phyloP scores from a whole-genome alignment of 2,113 vertebrate genomes.

The Pygoscelis adeliae region DNA sequence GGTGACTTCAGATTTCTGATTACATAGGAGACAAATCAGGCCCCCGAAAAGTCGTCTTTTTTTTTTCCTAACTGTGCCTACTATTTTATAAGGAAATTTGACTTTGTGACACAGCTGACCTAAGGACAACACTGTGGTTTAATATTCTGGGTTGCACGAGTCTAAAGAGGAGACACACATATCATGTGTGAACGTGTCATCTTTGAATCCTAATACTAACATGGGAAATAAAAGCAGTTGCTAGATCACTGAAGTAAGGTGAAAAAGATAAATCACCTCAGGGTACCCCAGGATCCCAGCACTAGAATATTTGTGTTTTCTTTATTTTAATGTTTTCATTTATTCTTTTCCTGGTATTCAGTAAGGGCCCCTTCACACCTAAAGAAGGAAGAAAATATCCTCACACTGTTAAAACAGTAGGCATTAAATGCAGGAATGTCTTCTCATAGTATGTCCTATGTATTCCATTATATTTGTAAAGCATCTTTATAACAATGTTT shows the following conservation, averaged over 20 bases:
- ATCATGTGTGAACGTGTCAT: not conserved
- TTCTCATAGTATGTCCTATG: not conserved
- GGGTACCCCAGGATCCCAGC: not conserved
- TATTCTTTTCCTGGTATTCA: conserved; percentile 41
- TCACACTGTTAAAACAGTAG: not conserved
- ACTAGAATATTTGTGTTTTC: conserved; percentile 42
- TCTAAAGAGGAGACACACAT: not conserved
- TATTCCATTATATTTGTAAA: not conserved
- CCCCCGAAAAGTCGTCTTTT: not conserved
- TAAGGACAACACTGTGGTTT: not conserved
- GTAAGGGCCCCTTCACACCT: conserved; percentile 10
- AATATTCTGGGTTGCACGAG: not conserved
- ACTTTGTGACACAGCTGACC: not conserved
- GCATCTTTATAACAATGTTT: not conserved
- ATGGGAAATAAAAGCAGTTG: not conserved
- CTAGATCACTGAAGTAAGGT: not conserved
- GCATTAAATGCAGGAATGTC: not conserved
- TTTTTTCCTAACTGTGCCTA: not conserved
- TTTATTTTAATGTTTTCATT: conserved; percentile 54
- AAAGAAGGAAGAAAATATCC: conserved; percentile 19
- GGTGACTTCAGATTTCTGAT: not conserved
- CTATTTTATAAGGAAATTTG: not conserved
- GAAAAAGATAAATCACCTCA: not conserved
- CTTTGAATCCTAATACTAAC: not conserved
- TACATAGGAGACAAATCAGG: not conserved